phyloP scores from a whole-genome alignment of 1,140 invertebrate species.

The Drosophila triauraria region DNA sequence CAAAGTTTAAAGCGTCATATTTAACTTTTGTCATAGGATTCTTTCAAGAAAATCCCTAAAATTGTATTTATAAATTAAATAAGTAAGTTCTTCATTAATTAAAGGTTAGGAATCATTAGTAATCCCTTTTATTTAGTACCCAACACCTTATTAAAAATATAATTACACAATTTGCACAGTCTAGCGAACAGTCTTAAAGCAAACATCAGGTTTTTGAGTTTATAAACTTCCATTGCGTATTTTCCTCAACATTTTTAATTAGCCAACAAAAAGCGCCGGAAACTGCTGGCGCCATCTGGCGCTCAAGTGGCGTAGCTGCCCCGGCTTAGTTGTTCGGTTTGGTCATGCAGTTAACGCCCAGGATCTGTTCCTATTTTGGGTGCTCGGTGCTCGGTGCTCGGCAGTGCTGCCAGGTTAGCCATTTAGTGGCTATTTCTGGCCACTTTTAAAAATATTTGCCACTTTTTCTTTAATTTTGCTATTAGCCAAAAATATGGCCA shows the following conservation, averaged over 20 bases:
- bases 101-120: background rate
- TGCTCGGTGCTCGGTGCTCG: background rate
- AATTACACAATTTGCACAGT: background rate
- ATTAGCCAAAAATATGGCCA: too few relatives aligned
- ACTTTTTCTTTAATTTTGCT: too few relatives aligned
- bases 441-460: too few relatives aligned
- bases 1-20: too few relatives aligned
- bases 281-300: conserved; percentile 30
- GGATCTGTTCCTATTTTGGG: conserved; percentile 5
- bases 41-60: too few relatives aligned
- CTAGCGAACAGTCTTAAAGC: background rate
- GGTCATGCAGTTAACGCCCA: conserved; percentile 36
- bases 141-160: background rate
- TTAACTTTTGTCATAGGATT: too few relatives aligned
- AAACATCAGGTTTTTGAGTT: background rate
- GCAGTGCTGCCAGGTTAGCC: too few relatives aligned
- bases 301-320: conserved; percentile 25
- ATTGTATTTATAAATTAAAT: background rate
- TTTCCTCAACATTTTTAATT: conserved; percentile 32
- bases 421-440: too few relatives aligned
- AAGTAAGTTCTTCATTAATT: background rate
- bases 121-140: background rate
- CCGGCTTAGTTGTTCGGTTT: conserved; percentile 24
- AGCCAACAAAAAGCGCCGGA: conserved; percentile 33
- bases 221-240: conserved; percentile 10